phyloP scores from a whole-genome alignment of 2,113 vertebrate genomes.

The Gopherus evgoodei region DNA sequence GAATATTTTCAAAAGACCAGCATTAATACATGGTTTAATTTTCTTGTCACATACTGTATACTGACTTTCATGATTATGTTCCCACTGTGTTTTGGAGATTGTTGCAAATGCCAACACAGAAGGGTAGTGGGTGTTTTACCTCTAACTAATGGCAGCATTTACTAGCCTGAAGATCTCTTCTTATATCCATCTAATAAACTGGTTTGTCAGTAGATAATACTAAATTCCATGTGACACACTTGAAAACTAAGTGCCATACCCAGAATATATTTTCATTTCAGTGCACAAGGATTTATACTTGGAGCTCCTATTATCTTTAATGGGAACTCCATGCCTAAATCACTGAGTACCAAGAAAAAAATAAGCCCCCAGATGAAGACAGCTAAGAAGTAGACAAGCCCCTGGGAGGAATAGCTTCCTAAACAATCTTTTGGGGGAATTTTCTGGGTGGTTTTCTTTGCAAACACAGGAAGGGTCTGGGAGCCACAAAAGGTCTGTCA shows the following conservation, averaged over 20 bases:
- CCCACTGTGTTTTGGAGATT: slow-evolving; percentile 34
- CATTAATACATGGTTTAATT: slow-evolving; percentile 12
- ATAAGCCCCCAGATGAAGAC: neutral
- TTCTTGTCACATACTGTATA: neutral
- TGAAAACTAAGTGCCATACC: slow-evolving; percentile 46
- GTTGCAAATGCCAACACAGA: slow-evolving; percentile 46
- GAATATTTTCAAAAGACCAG: neutral
- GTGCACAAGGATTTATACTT: neutral
- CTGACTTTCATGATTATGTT: slow-evolving; percentile 32
- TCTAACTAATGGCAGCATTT: slow-evolving; percentile 55
- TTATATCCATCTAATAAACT: slow-evolving; percentile 48
- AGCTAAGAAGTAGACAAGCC: neutral
- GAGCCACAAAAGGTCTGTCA: neutral
- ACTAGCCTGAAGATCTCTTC: slow-evolving; percentile 48
- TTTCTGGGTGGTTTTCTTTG: neutral
- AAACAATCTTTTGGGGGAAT: neutral
- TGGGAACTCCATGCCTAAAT: neutral
- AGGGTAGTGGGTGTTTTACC: slow-evolving; percentile 42
- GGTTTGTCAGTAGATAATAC: slow-evolving; percentile 47
- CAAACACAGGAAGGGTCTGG: neutral
- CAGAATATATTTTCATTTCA: slow-evolving; percentile 10
- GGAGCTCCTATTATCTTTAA: neutral
- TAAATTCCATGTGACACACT: slow-evolving; percentile 37
- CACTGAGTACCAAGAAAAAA: neutral
- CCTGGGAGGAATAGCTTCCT: neutral